Conservation (phyloP, 2,888 invertebrate species). For the Lithophane semibrunnea region DNA sequence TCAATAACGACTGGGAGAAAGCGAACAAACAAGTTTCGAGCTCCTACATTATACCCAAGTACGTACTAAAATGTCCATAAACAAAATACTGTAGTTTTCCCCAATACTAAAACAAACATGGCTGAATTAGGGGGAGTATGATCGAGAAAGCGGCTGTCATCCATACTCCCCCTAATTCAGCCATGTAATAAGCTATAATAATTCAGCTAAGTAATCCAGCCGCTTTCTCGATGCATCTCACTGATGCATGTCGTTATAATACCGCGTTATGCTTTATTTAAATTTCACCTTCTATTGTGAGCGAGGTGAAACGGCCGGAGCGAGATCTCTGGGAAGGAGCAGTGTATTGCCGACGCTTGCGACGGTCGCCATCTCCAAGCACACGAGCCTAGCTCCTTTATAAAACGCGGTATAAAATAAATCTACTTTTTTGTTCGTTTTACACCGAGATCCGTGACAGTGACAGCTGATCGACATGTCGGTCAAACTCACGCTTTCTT, state of each 20-base stretch:
- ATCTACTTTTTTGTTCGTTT: conserved; percentile 66
- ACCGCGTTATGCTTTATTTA: conserved; percentile 88
- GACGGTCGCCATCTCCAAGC: conserved; percentile 82
- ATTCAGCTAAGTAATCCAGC: no score
- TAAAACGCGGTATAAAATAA: conserved; percentile 75
- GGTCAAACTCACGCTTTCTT: conserved; percentile 82
- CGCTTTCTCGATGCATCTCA: conserved; percentile 87
- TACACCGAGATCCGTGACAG: conserved; percentile 57
- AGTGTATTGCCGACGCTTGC: conserved; percentile 83
- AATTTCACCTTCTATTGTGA: conserved; percentile 90
- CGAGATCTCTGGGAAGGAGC: conserved; percentile 87
- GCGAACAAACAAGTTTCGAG: conserved; percentile 57
- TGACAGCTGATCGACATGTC: conserved; percentile 79
- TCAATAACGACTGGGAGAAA: conserved; percentile 58
- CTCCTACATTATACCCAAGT: conserved; percentile 32
- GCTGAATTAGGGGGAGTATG: conserved; percentile 47
- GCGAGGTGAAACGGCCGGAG: conserved; percentile 86
- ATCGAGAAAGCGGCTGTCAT: no score
- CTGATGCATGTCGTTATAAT: conserved; percentile 85
- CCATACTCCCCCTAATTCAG: no score
- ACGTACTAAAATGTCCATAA: conserved; percentile 38
- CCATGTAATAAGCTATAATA: no score
- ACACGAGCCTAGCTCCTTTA: conserved; percentile 71
- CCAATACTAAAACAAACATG: conserved; percentile 62
- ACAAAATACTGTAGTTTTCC: conserved; percentile 39